Evolutionary conservation across 2,888 invertebrate genomes (phyloP).

Genomic region (Brachyopa scutellaris): DNA sequence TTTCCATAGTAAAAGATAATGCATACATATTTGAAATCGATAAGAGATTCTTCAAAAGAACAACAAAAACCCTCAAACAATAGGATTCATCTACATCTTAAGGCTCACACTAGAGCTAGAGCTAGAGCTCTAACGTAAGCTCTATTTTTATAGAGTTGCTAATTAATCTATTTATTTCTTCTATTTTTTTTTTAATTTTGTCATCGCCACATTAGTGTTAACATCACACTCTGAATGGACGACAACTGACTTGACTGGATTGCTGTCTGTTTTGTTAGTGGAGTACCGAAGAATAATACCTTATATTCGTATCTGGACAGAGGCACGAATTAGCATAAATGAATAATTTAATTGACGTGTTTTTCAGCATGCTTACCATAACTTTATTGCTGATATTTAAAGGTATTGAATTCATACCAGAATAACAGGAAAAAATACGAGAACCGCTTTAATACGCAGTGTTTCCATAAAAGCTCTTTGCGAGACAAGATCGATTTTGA

Average conservation of each 20-base stretch:
- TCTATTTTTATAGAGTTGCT: conserved; percentile 53
- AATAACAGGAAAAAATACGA: conserved; percentile 34
- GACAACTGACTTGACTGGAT: not conserved
- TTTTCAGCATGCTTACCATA: conserved; percentile 28
- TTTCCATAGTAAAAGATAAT: too few relatives aligned
- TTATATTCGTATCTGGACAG: conserved; percentile 14
- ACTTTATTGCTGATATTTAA: conserved; percentile 23
- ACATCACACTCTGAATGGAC: conserved; percentile 16
- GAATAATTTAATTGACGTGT: conserved; percentile 40
- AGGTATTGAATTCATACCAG: conserved; percentile 17
- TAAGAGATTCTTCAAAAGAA: not conserved
- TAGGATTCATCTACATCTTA: not conserved
- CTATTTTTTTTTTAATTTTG: conserved; percentile 16
- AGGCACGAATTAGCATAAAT: conserved; percentile 27
- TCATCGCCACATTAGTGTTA: conserved; percentile 41
- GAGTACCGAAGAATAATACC: not conserved
- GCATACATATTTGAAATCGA: not conserved
- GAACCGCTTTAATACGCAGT: too few relatives aligned
- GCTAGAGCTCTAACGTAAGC: too few relatives aligned
- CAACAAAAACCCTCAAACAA: not conserved
- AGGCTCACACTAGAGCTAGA: not conserved
- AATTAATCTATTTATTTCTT: conserved; percentile 34
- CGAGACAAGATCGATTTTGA: too few relatives aligned
- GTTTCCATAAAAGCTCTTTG: too few relatives aligned
- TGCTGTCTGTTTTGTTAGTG: not conserved